phyloP scores from a whole-genome alignment of 2,113 vertebrate species.

The Chionodraco myersi region DNA sequence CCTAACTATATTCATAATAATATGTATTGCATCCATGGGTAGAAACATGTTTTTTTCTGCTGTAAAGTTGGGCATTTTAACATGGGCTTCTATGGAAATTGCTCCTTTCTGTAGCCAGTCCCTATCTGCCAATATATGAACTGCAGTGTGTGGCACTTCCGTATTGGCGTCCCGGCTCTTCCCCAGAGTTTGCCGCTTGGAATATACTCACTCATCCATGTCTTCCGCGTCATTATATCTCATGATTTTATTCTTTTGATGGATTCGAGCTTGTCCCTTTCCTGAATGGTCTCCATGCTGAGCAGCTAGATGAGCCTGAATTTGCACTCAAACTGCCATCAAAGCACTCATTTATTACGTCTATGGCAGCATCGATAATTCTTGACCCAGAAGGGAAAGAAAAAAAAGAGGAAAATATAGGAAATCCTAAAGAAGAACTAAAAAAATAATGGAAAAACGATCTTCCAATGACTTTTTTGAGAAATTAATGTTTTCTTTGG shows the following conservation, averaged over 20 bases:
- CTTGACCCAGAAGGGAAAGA: background rate
- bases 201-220: conserved; percentile 27
- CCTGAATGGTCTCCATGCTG: conserved; percentile 29
- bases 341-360: conserved; percentile 55
- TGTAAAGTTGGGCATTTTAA: too few species aligned
- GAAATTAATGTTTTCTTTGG: background rate
- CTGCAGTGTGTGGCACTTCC: too few species aligned
- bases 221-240: conserved; percentile 38
- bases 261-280: conserved; percentile 16
- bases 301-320: conserved; percentile 18
- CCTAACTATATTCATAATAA: too few species aligned
- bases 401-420: background rate
- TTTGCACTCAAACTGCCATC: conserved; percentile 50
- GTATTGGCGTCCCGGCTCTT: too few species aligned
- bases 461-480: background rate
- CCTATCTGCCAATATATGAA: too few species aligned
- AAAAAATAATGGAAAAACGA: background rate
- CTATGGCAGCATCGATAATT: conserved; percentile 21
- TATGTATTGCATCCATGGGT: too few species aligned
- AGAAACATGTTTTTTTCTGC: too few species aligned
- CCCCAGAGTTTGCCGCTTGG: too few species aligned
- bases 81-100: too few species aligned
- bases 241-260: conserved; percentile 42
- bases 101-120: too few species aligned
- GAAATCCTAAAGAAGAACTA: background rate